Percentiles rank a stretch among this genome's conserved stretches.
Evolutionary conservation across 2,888 invertebrate species (phyloP).

Genomic region (Leucophenga montana): DNA sequence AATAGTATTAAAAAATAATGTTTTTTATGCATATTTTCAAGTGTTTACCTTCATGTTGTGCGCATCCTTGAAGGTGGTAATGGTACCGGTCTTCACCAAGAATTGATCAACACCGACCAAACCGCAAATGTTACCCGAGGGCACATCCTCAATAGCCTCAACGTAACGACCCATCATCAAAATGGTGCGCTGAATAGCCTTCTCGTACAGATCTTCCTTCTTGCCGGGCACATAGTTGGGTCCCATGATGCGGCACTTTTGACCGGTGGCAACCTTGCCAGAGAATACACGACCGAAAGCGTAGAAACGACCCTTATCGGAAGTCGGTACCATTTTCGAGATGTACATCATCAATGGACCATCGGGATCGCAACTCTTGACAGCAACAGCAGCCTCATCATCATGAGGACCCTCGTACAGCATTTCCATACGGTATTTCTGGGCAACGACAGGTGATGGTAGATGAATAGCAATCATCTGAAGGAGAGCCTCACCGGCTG

Average conservation of each 20-base stretch:
- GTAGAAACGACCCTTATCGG: constrained; percentile 99
- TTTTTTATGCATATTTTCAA: not conserved
- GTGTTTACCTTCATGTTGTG: constrained; percentile 91
- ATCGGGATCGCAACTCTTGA: constrained; percentile 95
- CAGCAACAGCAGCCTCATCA: constrained; percentile 93
- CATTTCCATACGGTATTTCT: constrained; percentile 99
- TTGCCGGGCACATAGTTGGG: constrained; percentile 98
- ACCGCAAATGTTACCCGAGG: constrained; percentile 99
- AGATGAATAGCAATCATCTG: constrained; percentile 99
- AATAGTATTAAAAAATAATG: not conserved
- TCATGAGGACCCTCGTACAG: constrained; percentile 98
- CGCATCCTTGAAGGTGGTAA: constrained; percentile 98
- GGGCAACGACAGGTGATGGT: constrained; percentile 98
- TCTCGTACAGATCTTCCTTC: constrained; percentile 99
- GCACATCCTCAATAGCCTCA: constrained; percentile 99
- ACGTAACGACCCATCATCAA: constrained; percentile 99
- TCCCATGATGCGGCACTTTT: constrained; percentile 98
- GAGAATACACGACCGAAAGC: constrained; percentile 99
- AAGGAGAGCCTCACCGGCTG: constrained; percentile 98
- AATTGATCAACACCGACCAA: constrained; percentile 99
- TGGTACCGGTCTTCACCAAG: constrained; percentile 99
- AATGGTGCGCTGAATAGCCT: constrained; percentile 99
- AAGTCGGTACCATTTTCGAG: constrained; percentile 99
- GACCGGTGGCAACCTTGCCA: constrained; percentile 91
- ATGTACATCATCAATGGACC: constrained; percentile 99